Conservation (phyloP, 1,140 invertebrate species). For the Drosophila yakuba region DNA sequence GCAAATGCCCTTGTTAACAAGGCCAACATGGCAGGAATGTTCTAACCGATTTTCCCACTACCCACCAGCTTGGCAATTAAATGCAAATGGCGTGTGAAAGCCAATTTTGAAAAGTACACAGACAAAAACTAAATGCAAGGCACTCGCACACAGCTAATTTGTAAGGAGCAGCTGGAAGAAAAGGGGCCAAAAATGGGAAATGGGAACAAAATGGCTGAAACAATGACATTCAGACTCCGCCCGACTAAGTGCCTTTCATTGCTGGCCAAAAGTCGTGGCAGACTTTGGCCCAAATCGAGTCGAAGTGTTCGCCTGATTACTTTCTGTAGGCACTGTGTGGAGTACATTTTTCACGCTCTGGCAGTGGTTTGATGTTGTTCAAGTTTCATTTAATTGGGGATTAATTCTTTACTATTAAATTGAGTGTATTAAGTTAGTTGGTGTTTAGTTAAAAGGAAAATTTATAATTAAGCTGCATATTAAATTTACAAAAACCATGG, state of each 20-base stretch:
- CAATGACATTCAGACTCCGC: conserved; percentile 57
- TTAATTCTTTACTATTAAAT: not conserved
- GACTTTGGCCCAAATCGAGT: conserved; percentile 34
- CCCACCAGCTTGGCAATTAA: conserved; percentile 58
- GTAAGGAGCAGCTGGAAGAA: conserved; percentile 36
- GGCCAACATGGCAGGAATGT: conserved; percentile 39
- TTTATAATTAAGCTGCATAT: too few relatives aligned
- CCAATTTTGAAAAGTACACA: conserved; percentile 79
- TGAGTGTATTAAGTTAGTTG: not conserved
- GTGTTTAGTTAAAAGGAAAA: too few relatives aligned
- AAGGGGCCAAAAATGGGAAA: not conserved
- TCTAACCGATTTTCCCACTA: not conserved
- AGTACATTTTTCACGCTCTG: not conserved
- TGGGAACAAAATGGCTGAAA: not conserved
- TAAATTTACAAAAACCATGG: too few relatives aligned
- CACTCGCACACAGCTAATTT: conserved; percentile 75
- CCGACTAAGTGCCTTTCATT: conserved; percentile 51
- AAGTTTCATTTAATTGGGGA: conserved; percentile 33
- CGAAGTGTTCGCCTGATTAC: conserved; percentile 30
- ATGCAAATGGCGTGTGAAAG: conserved; percentile 82
- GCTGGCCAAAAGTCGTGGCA: conserved; percentile 60
- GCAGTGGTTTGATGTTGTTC: not conserved
- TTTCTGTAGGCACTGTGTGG: conserved; percentile 16
- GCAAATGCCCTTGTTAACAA: conserved; percentile 76
- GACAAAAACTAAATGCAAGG: conserved; percentile 75